Conservation (phyloP, 2,797 vertebrate species). For the Pogoniulus pusillus region DNA sequence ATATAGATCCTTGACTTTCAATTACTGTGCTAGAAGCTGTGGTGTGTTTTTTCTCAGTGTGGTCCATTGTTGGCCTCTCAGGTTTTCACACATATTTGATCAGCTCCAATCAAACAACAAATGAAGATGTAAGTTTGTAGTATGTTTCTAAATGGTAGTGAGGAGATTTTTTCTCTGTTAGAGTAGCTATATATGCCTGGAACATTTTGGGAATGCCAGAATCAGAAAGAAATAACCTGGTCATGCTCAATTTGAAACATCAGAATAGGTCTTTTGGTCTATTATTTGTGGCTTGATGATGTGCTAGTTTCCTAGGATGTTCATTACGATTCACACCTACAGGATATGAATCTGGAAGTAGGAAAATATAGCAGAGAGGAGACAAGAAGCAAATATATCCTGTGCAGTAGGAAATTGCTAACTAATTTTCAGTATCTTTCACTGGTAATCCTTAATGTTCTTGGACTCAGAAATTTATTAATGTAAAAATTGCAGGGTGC, state of each 20-base stretch:
- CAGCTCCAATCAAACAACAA: slow-evolving; percentile 99
- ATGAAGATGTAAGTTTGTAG: slow-evolving; percentile 92
- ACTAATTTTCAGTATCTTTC: not conserved
- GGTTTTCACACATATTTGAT: slow-evolving; percentile 98
- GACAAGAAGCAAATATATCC: not conserved
- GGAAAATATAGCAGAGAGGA: not conserved
- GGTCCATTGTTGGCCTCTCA: slow-evolving; percentile 98
- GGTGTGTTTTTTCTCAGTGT: slow-evolving; percentile 98
- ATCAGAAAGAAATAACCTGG: not conserved
- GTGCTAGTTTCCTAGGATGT: not conserved
- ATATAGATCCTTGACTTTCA: slow-evolving; percentile 73
- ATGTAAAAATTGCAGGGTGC: not conserved
- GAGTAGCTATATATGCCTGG: not conserved
- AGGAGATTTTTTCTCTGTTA: not conserved
- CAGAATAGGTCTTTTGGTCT: not conserved
- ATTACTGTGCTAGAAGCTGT: slow-evolving; percentile 94
- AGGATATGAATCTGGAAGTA: not conserved
- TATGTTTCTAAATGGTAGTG: not conserved
- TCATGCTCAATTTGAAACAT: not conserved
- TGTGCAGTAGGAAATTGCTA: not conserved
- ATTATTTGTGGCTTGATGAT: not conserved
- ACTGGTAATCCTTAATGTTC: not conserved
- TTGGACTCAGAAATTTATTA: not conserved
- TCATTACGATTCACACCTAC: not conserved
- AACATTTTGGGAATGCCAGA: not conserved